phyloP scores from a whole-genome alignment of 2,888 invertebrate species.

The Campoplex nolae region DNA sequence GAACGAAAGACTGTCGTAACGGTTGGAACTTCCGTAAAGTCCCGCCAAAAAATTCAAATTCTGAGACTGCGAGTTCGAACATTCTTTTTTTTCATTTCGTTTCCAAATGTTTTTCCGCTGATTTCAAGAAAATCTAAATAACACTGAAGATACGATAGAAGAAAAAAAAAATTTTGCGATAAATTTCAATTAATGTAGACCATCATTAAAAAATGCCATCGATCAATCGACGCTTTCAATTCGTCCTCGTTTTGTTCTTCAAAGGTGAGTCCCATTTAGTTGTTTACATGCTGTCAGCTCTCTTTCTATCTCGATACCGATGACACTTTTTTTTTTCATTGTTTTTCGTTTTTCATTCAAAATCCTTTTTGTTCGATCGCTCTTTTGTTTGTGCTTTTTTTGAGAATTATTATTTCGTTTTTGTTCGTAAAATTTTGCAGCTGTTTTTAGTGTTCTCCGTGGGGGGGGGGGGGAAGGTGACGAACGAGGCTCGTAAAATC shows the following conservation, averaged over 20 bases:
- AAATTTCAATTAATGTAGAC: constrained; percentile 64
- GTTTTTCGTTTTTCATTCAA: not conserved
- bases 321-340: not conserved
- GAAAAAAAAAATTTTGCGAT: not conserved
- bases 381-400: not conserved
- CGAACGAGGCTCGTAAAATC: constrained; percentile 52
- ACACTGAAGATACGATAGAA: not conserved
- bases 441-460: not conserved
- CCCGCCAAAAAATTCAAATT: constrained; percentile 8
- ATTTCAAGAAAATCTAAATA: not conserved
- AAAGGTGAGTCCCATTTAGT: constrained; percentile 57
- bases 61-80: not conserved
- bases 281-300: not conserved
- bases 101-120: not conserved
- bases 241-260: constrained; percentile 63
- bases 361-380: not conserved
- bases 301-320: not conserved
- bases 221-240: constrained; percentile 59
- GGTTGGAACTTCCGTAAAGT: not conserved
- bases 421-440: not conserved
- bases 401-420: not conserved
- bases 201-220: constrained; percentile 59
- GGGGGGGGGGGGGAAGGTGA: not conserved
- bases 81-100: not conserved
- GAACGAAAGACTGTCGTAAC: not conserved